Evolutionary conservation across 2,113 vertebrate species (phyloP).

Genomic region (Pogonocichla stellata): DNA sequence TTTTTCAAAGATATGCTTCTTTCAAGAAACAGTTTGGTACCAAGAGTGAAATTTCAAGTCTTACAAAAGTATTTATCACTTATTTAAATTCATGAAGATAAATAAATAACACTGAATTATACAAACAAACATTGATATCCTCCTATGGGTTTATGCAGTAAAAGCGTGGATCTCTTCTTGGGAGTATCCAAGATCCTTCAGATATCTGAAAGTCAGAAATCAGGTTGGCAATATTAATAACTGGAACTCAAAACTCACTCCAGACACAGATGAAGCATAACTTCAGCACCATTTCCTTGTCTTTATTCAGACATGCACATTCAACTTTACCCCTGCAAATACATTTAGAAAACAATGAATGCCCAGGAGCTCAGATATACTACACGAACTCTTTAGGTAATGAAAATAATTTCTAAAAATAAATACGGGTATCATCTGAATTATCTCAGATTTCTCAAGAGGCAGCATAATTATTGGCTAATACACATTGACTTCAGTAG

Average conservation of each 20-base stretch:
- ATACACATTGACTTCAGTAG: background rate
- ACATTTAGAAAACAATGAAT: background rate
- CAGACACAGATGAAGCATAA: background rate
- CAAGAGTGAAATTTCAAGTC: conserved; percentile 55
- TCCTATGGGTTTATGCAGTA: conserved; percentile 56
- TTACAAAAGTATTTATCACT: conserved; percentile 66
- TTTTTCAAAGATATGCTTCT: conserved; percentile 32
- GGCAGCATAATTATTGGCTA: background rate
- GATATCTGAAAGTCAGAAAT: conserved; percentile 68
- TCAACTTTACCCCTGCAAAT: background rate
- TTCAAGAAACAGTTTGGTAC: conserved; percentile 63
- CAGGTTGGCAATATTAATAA: background rate
- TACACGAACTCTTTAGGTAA: background rate
- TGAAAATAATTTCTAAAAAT: background rate
- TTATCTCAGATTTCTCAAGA: background rate
- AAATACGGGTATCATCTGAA: background rate
- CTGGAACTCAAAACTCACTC: background rate
- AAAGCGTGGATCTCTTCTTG: conserved; percentile 75
- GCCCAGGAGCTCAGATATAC: background rate
- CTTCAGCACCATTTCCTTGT: background rate
- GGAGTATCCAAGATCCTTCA: conserved; percentile 75
- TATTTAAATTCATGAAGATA: conserved; percentile 39
- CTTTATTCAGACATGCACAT: background rate
- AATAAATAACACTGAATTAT: conserved; percentile 45
- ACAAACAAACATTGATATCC: background rate